phyloP scores from a whole-genome alignment of 2,888 invertebrate genomes.

The Drosophila meridionalis region DNA sequence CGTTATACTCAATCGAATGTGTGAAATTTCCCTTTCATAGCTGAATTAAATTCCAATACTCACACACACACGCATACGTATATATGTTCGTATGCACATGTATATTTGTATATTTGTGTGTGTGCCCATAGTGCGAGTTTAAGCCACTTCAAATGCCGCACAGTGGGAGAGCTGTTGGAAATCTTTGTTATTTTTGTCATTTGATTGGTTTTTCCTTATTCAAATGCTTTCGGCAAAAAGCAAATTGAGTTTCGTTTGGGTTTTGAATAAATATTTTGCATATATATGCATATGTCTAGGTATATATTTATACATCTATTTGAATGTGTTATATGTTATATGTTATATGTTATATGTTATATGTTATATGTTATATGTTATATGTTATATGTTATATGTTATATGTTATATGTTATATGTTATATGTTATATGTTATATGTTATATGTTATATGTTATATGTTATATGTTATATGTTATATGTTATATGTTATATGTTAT shows the following conservation, averaged over 20 bases:
- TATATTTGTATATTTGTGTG: not conserved
- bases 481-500: too few relatives aligned
- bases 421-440: too few relatives aligned
- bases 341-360: too few relatives aligned
- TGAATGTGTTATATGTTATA: not conserved
- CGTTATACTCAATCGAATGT: constrained; percentile 60
- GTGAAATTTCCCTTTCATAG: constrained; percentile 66
- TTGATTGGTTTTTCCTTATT: not conserved
- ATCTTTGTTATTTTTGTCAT: not conserved
- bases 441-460: too few relatives aligned
- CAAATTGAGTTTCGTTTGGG: not conserved
- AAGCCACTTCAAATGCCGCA: constrained; percentile 28
- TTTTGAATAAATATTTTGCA: not conserved
- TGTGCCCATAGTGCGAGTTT: constrained; percentile 10
- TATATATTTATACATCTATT: not conserved
- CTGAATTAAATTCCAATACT: constrained; percentile 71
- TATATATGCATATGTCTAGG: not conserved
- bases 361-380: too few relatives aligned
- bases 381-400: too few relatives aligned
- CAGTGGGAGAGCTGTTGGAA: constrained; percentile 32
- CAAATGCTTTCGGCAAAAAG: not conserved
- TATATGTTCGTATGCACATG: not conserved
- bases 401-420: too few relatives aligned
- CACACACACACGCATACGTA: constrained; percentile 15
- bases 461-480: too few relatives aligned